Percentiles rank a stretch among this genome's conserved stretches.
Evolutionary conservation across 2,113 vertebrate species (phyloP).

Genomic region (Tetrax tetrax): DNA sequence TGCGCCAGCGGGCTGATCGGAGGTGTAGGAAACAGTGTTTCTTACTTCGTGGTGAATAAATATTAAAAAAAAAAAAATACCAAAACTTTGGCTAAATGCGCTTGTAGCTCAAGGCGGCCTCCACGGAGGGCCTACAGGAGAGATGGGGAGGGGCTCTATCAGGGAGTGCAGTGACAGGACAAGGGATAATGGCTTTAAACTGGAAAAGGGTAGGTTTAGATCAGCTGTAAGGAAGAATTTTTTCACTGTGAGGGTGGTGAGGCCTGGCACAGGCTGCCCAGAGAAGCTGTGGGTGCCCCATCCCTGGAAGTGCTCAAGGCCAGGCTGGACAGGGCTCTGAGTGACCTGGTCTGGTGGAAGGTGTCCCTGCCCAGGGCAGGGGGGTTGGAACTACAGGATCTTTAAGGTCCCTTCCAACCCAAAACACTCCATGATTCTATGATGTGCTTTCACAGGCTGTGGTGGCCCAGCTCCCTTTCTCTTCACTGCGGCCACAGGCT

Average conservation of each 20-base stretch:
- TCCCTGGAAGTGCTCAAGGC: too few species aligned
- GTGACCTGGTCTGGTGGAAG: too few species aligned
- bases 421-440: background rate
- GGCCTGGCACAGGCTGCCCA: too few species aligned
- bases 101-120: background rate
- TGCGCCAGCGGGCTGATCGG: background rate
- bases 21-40: background rate
- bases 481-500: background rate
- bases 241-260: too few species aligned
- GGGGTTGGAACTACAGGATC: fast-evolving
- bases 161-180: background rate
- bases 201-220: too few species aligned
- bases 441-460: background rate
- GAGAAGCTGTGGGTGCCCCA: too few species aligned
- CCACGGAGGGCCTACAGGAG: background rate
- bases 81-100: background rate
- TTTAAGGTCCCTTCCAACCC: background rate
- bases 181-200: background rate
- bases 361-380: too few species aligned
- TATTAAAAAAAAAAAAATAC: background rate
- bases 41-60: background rate
- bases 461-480: background rate
- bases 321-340: too few species aligned
- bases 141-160: background rate
- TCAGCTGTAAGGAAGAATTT: too few species aligned